Conservation (phyloP, 2,113 vertebrate species). For the Pelodiscus sinensis region DNA sequence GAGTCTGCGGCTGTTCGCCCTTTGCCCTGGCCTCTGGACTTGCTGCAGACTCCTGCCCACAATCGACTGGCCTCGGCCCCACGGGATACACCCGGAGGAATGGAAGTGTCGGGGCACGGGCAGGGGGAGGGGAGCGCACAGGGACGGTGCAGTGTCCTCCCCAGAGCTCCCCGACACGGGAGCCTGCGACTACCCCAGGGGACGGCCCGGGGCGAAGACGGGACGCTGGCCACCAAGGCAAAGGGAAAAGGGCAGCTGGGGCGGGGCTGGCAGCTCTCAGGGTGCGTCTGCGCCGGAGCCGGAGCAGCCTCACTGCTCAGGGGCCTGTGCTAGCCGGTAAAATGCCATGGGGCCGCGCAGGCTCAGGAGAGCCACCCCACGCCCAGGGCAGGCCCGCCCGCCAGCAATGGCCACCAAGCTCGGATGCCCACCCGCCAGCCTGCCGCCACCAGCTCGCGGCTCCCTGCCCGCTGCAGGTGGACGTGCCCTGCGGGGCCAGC, state of each 20-base stretch:
- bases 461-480: too few species aligned
- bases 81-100: background rate
- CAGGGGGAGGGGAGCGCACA: background rate
- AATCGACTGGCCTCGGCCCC: constrained; percentile 80
- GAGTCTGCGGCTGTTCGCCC: background rate
- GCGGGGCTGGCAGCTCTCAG: background rate
- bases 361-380: too few species aligned
- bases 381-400: too few species aligned
- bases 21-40: constrained; percentile 21
- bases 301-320: too few species aligned
- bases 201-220: too few species aligned
- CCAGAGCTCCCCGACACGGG: background rate
- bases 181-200: background rate
- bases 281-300: too few species aligned
- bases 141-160: background rate
- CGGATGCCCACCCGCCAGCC: too few species aligned
- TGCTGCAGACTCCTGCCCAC: constrained; percentile 77
- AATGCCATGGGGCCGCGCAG: background rate
- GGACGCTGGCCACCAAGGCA: background rate
- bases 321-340: background rate
- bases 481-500: too few species aligned
- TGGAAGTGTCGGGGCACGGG: background rate
- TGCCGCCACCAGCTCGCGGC: too few species aligned
- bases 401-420: too few species aligned
- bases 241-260: background rate